Percentiles rank a stretch among this genome's conserved stretches.
phyloP scores from a whole-genome alignment of 2,797 vertebrate species.

The Dermochelys coriacea region DNA sequence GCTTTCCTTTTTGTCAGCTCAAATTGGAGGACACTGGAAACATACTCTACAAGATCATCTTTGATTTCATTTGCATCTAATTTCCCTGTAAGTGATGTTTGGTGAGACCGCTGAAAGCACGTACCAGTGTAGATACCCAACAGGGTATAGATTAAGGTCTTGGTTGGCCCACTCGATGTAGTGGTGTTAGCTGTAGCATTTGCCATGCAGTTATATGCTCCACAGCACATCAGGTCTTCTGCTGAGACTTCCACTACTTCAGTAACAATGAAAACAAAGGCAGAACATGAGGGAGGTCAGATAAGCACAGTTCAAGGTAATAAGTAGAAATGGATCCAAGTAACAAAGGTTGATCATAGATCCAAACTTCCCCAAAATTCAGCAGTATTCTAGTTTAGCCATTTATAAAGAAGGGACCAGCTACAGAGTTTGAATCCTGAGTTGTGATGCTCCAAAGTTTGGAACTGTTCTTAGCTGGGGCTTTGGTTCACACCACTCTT shows the following conservation, averaged over 20 bases:
- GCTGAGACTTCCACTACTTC: constrained; percentile 46
- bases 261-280: constrained; percentile 3
- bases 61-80: not conserved
- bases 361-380: not conserved
- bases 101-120: not conserved
- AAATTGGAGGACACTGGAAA: constrained; percentile 20
- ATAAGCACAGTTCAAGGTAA: not conserved
- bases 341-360: not conserved
- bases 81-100: not conserved
- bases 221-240: constrained; percentile 67
- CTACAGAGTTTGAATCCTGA: not conserved
- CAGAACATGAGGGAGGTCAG: not conserved
- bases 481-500: not conserved
- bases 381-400: not conserved
- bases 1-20: not conserved
- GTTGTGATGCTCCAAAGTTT: not conserved
- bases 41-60: not conserved
- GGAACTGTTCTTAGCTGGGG: not conserved
- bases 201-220: constrained; percentile 64
- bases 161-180: constrained; percentile 1
- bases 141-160: constrained; percentile 72
- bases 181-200: not conserved
- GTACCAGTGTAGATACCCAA: constrained; percentile 77
- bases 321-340: not conserved
- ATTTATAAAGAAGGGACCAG: not conserved